Evolutionary conservation across 2,797 vertebrate species (phyloP), one percentile per base, ranked within the genome.

Genomic region (Lacerta bilineata): DNA sequence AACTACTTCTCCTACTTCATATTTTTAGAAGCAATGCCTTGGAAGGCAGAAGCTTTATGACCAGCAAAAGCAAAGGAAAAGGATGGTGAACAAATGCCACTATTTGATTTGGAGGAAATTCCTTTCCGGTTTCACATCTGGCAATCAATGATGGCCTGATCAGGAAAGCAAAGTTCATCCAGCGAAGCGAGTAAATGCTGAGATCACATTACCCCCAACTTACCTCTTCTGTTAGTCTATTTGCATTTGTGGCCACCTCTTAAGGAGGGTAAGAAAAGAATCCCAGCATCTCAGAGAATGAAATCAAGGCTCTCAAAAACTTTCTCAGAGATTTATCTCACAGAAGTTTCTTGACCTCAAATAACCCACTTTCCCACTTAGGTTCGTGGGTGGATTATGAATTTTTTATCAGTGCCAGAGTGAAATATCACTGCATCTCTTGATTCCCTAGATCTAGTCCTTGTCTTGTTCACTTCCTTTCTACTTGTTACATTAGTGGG

Each of bases 281-380:
- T 74, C 33, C 7, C 1, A 36, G 25, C 8, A 66, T 66, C 8
- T 66, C 46, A 33, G 17, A 78, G 64, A 78, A 68, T 43, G 29
- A 41, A 43, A 78, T 93, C 78, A 80, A 64, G 36, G 83, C 80
- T 74, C 8, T 0, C 69, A 25, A 87, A 93, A 84, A 80, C 69
- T 61, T 5, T 1, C 83, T 87, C 80, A 81, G 50, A 90, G 46
- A 90, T 88, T 29, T 10, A 88, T 3, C 74, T 89, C 9, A 59
- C 88, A 15, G 87, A 72, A 39, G 46, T 85, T 11, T 74, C 87
- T 74, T 92, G 75, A 80, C 89, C 89, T 85, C 33, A 76, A 75
- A 74, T 69, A 84, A 87, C 90, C 50, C 3, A 87, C 15, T 13
- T 85, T 84, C 89, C 41, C 43, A 72, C 17, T n/a, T 88, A 85